Base-by-base conservation (phyloP, 2,113 vertebrate genomes). In the Stomatorhinus ivindoensis region DNA sequence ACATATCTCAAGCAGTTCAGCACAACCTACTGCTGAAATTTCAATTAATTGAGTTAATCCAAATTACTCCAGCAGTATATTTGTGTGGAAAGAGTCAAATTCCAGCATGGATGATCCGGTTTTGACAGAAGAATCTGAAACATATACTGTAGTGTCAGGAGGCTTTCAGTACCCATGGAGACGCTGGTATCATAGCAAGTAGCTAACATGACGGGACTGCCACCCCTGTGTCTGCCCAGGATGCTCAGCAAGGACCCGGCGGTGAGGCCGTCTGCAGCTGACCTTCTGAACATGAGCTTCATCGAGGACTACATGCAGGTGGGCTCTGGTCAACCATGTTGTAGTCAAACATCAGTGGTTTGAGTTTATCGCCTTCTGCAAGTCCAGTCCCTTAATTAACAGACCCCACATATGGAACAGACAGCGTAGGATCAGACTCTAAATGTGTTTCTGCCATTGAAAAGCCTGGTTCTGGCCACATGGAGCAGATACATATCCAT, bases 171-270 rank as follows among this genome's bases (percentile, higher is more conserved):
- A 19, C 35, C 73, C 31, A 39, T 42, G 17, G 39, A 8, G 21
- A 42, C 27, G 15, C 17, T n/a, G 24, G 10, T 13, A 31, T 53
- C 21, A 21, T n/a, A 17, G 85, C 5, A 15, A 10, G 27, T 51
- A 48, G 27, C 27, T 55, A 53, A 80, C 31, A 39, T 2, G 27
- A 80, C 17, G 39, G 19, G 55, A 17, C 42, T 15, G 73, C 3
- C 50, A 42, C 24, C n/a, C 50, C 58, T 55, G 24, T 89, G 21
- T 90, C 35, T 6, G 93, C 92, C 73, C 93, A 97, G 97, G 90
- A 97, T 97, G 97, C 92, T 97, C 91, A 95, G 90, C 90, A 97
- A 97, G 94, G 92, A 92, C 88, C 96, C 96, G 89, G 93, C 92
- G 6, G 1, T 92, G 92, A 95, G 97, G 90, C 96, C 96, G 58